Base-by-base conservation (phyloP, 2,888 invertebrate species). In the Polyommatus icarus region DNA sequence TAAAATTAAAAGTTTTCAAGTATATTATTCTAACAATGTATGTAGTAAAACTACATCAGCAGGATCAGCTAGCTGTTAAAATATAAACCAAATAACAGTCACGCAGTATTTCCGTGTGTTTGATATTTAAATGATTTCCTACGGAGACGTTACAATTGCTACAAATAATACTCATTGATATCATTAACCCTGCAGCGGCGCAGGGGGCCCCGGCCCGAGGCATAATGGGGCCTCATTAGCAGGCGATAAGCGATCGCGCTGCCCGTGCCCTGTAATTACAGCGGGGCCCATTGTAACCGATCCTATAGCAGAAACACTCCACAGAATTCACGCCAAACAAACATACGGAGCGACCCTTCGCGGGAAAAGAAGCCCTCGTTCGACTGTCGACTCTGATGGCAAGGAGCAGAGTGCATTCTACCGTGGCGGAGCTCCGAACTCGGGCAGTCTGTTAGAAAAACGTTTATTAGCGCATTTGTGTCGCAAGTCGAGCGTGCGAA, bases 381-480 rank as follows among this genome's bases (percentile, higher is more conserved):
- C 15, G 36, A 82, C 81, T 80, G 36, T 80, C 15, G 40, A 77
- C 79, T 78, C 77, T 82, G 81, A 54, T 32, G 10, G 15, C 76
- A 20, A 46, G 6, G 0, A 10, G 36, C 82, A 85, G 78, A 79
- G 82, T 81, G 76, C 46, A 80, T 78, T 81, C 78, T 84, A 15
- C 24, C 32, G 15, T 81, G 78, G 76, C 83, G 82, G 87, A 87
- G 84, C 84, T 84, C 12, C 15, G 81, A 84, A 72, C 82, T 83
- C 84, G 85, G 84, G 83, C 84, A 80, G 83, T 83, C 83, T 82
- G 82, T 85, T 84, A 88, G 85, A 89, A 89, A 90, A 91, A 89
- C 90, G 89, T 91, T 91, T 91, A 91, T 91, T 91, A 91, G 90
- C 89, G 86, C 90, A 88, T 91, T 90, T 86, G 84, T 85, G 85